Percentiles rank a stretch among this genome's conserved stretches.
Evolutionary conservation across 2,797 vertebrate species (phyloP).

Genomic region (Parauchenoglanis ngamensis): DNA sequence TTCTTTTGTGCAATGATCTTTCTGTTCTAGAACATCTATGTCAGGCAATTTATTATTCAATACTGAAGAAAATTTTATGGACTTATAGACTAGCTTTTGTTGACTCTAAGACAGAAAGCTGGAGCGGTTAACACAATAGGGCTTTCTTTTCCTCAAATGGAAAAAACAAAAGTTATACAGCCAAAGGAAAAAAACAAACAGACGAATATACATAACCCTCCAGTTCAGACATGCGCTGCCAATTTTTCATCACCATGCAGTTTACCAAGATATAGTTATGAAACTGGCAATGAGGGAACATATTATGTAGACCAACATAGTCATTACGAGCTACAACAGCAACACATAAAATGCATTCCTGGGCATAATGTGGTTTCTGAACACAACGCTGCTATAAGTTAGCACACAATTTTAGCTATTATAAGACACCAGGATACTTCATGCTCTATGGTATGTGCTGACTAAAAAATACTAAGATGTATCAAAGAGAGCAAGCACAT

Average conservation of each 20-base stretch:
- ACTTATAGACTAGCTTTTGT: background rate
- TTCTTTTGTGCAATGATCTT: background rate
- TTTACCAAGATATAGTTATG: conserved; percentile 38
- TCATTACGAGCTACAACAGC: conserved; percentile 46
- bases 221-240: conserved; percentile 41
- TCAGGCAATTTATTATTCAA: background rate
- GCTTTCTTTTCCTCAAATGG: conserved; percentile 17
- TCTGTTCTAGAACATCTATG: background rate
- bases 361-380: conserved; percentile 53
- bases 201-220: conserved; percentile 28
- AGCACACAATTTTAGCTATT: conserved; percentile 3
- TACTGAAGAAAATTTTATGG: background rate
- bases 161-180: background rate
- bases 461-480: background rate
- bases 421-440: conserved; percentile 7
- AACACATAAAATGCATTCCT: conserved; percentile 44
- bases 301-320: conserved; percentile 46
- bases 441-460: conserved; percentile 15
- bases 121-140: conserved; percentile 27
- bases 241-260: conserved; percentile 35
- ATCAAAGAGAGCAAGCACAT: background rate
- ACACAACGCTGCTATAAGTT: conserved; percentile 28
- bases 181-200: background rate
- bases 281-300: conserved; percentile 35
- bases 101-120: conserved; percentile 15